Base-by-base conservation (phyloP, 1,140 invertebrate species). In the Aphaenogaster ashmeadi region DNA sequence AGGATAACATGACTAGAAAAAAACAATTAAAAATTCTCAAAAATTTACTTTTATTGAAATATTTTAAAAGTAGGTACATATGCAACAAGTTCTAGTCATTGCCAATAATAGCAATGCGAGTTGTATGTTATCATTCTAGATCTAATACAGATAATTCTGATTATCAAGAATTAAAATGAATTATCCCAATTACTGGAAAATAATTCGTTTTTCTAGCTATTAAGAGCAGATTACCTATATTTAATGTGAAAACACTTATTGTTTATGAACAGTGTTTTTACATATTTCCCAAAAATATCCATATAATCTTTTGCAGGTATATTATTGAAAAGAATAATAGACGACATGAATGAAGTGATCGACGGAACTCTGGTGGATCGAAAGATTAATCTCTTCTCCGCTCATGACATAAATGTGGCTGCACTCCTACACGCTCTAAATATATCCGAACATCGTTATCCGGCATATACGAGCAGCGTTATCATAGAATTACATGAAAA, bases 301-400 rank as follows among this genome's bases (percentile, higher is more conserved):
- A 11, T 80, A 9, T 11, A 3, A 71, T 50, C 2, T 21, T 75
- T 85, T 62, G 3, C 56, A 85, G 81, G 56, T 52, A 9, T 75
- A 11, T 77, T 85, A 38, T 47, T 85, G n/a, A n/a, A 21, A 6
- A 62, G 0, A 64, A 41, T 85, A 44, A 85, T 77, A n/a, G 13
- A 60, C 13, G 81, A 85, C 7, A 85, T 85, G 81, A 38, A 77
- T 6, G 9, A 15, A 52, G 5, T 62, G 3, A 77, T 77, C n/a
- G 38, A 60, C 11, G 41, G 36, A 62, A 77, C 56, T 9, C 33
- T 72, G n/a, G 0, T 0, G 18, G 18, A 85, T 50, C 44, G 21
- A 50, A 85, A 38, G 8, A 62, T 85, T 74, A 77, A 85, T 77
- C 81, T 85, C 13, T 85, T 38, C 4, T 62, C 69, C 13, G 81